Percentiles rank a stretch among this genome's conserved stretches.
Conservation (phyloP, 2,113 vertebrate genomes). For the Callospermophilus lateralis region DNA sequence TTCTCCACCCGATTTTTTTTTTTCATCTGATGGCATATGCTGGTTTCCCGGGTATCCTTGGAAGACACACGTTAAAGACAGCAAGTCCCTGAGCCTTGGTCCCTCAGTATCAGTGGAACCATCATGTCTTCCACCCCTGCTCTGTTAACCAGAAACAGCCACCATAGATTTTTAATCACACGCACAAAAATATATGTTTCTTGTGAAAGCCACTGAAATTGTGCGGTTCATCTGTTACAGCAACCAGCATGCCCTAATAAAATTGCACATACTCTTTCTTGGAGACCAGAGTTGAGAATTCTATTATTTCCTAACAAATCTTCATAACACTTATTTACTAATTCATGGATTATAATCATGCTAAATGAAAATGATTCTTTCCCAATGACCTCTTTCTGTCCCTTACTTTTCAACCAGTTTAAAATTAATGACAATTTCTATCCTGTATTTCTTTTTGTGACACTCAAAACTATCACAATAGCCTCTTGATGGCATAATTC, state of each 20-base stretch:
- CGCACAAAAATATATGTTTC: not conserved
- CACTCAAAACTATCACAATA: slow-evolving; percentile 5
- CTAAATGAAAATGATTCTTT: slow-evolving; percentile 26
- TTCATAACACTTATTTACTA: not conserved
- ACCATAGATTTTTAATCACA: not conserved
- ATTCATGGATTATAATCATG: slow-evolving; percentile 10
- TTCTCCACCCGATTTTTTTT: not conserved
- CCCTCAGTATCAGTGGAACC: not conserved
- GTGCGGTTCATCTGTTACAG: not conserved
- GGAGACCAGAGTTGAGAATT: slow-evolving; percentile 23
- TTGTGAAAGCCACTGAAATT: slow-evolving; percentile 9
- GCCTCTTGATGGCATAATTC: not conserved
- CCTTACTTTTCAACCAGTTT: not conserved
- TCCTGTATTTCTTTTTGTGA: slow-evolving; percentile 17
- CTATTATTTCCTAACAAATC: not conserved
- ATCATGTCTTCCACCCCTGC: not conserved
- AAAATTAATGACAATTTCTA: not conserved
- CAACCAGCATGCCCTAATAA: not conserved
- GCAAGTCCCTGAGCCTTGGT: not conserved
- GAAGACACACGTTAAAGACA: not conserved
- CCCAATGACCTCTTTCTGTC: not conserved
- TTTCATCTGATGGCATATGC: not conserved
- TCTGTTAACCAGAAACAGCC: not conserved
- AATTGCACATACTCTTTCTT: slow-evolving; percentile 30
- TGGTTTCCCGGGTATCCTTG: not conserved